These are phyloP conservation scores for Platorchestia sp. DNA, from an alignment of 1,140 invertebrate genomes.

Conservation along the genomic window DNA sequence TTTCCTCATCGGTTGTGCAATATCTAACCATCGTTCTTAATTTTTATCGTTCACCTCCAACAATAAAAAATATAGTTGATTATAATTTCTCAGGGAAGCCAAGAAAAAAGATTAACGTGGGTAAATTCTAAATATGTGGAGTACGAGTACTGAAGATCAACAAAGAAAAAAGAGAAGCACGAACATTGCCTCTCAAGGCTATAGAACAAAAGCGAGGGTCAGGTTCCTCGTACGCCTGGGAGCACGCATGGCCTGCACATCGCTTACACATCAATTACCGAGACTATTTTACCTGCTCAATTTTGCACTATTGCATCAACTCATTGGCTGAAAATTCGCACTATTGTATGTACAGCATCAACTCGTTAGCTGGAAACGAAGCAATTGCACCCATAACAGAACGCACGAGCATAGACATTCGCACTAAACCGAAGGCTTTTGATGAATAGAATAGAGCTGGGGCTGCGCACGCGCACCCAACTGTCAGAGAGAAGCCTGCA, in stretches of 20 bases:
- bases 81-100: too few species aligned
- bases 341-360: too few species aligned
- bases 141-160: too few species aligned
- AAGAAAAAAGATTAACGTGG: too few species aligned
- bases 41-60: too few species aligned
- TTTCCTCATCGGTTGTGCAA: too few species aligned
- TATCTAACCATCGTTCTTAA: too few species aligned
- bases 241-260: not conserved
- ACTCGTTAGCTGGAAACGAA: too few species aligned
- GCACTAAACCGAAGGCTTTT: not conserved
- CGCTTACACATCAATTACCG: too few species aligned
- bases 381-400: not conserved
- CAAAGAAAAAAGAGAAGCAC: too few species aligned
- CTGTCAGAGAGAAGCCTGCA: not conserved
- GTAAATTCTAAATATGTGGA: too few species aligned
- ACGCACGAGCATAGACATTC: not conserved
- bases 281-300: not conserved
- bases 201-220: not conserved
- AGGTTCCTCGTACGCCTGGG: not conserved
- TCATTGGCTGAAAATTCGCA: not conserved
- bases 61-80: too few species aligned
- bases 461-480: not conserved
- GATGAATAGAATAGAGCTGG: not conserved
- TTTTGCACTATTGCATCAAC: not conserved
- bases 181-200: not conserved